Base-by-base conservation (phyloP, 2,888 invertebrate genomes). In the Polydrusus cervinus region DNA sequence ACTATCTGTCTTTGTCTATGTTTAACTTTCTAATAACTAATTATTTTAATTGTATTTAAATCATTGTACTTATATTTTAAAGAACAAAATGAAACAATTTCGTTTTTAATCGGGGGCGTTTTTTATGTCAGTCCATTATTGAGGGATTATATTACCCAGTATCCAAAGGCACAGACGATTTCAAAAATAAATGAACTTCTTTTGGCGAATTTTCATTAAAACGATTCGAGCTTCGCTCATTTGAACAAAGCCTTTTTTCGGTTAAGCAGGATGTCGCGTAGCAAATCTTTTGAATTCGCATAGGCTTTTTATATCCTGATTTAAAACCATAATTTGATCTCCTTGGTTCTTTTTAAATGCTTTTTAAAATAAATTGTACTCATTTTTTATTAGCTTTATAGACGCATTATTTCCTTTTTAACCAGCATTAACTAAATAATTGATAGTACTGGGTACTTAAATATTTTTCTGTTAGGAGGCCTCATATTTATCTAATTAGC, bases 151-250 rank as follows among this genome's bases (percentile, higher is more conserved):
- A 74, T 70, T 74, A 65, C 65, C 65, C 70, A 70, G 49, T 57
- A 70, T 70, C 74, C 65, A 74, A 74, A 70, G 60, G 70, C 74
- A 70, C 40, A 49, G 51, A 69, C 74, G 66, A 74, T 74, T 74
- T 74, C 57, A 70, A 74, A 74, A 74, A 74, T 74, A 74, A 74
- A 74, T 74, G 74, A 70, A 74, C 70, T 70, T 70, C 74, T 74
- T 69, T 74, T 66, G 69, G 65, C 65, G 74, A 74, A 74, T 74
- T 74, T 74, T 74, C 74, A 74, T 74, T 74, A 69, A 69, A 74
- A 38, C 69, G 69, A 74, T 74, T 70, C 57, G 45, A 60, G 65
- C 66, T 70, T 34, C 60, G 69, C 61, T 70, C 74, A 74, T 74
- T 74, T 74, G 70, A 65, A 70, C 74, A 70, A 70, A 70, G 62